Base-by-base conservation (phyloP, 2,888 invertebrate genomes). In the Lepidocyrtoides sp. region DNA sequence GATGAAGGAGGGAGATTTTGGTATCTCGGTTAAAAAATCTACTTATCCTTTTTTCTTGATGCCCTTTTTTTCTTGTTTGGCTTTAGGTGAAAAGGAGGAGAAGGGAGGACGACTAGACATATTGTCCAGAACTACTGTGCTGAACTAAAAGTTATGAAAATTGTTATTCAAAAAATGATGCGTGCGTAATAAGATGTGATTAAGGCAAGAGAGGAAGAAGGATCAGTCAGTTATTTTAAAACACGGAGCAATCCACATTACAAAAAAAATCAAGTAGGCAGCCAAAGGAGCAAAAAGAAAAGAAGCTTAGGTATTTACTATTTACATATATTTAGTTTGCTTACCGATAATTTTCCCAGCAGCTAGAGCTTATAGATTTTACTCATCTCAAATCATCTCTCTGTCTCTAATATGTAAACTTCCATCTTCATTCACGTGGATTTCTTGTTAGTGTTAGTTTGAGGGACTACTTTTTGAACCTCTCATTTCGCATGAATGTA, bases 51-150 rank as follows among this genome's bases (percentile, higher is more conserved):
- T 84, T 36, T 57, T 41, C 41, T 81, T 26, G 51, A 20, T 79
- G 63, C 54, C 44, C 81, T 51, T 77, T 84, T 75, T 29, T 81
- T 83, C 69, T 75, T 79, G 51, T 89, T 75, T 75, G 75, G 75
- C 75, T 81, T 57, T 54, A 77, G 81, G 81, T 54, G 89, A 88
- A 79, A 69, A 69, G 54, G 79, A 66, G 81, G 79, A 77, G 77
- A 63, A 41, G 75, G 85, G 83, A 82, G 69, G 79, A 14, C 57
- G 32, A 32, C 26, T 17, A 63, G 51, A 44, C 90, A 23, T 48
- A 85, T 90, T 90, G 90, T 85, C 90, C 90, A 66, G 69, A 54
- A 90, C 85, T 85, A 85, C 79, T 77, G 89, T 88, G 44, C 66
- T 84, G 75, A 60, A 89, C 77, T 51, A 84, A 60, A 82, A 89